These are phyloP conservation scores for Romanogobio albipinnatus DNA, from an alignment of 2,113 vertebrate species.

Conservation along the genomic window DNA sequence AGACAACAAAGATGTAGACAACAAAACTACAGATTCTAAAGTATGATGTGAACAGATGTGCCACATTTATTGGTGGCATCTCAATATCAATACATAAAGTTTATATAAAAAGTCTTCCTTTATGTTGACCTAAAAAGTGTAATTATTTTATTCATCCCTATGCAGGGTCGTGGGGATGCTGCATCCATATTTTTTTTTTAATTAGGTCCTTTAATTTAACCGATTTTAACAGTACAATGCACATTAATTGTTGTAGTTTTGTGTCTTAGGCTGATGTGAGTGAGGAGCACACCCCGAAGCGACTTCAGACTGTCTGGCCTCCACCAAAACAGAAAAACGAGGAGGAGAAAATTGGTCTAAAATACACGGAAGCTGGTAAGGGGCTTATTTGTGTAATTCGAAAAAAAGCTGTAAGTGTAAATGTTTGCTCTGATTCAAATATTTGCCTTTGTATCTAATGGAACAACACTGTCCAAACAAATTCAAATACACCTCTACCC, in stretches of 20 bases:
- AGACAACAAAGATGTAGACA: constrained; percentile 54
- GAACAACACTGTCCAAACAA: constrained; percentile 45
- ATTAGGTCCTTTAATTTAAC: background rate
- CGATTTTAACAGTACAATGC: background rate
- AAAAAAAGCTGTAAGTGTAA: constrained; percentile 2
- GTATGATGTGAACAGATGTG: constrained; percentile 61
- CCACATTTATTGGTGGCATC: background rate
- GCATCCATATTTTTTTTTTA: background rate
- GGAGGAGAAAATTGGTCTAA: constrained; percentile 92
- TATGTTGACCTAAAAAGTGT: background rate
- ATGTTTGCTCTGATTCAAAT: constrained; percentile 41
- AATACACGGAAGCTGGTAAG: constrained; percentile 98
- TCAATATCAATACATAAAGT: background rate
- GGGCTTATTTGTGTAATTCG: background rate
- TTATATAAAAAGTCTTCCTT: background rate
- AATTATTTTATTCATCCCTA: background rate
- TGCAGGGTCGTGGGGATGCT: no score
- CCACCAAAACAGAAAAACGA: constrained; percentile 84
- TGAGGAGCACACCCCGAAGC: constrained; percentile 90
- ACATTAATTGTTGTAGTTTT: constrained; percentile 41
- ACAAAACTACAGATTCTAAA: constrained; percentile 60
- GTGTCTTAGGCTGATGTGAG: constrained; percentile 72
- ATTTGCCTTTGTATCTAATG: constrained; percentile 45
- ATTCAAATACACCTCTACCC: constrained; percentile 45
- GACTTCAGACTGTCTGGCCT: constrained; percentile 93